Evolutionary conservation across 1,140 invertebrate genomes (phyloP).

Genomic region (Pectinophora gossypiella): DNA sequence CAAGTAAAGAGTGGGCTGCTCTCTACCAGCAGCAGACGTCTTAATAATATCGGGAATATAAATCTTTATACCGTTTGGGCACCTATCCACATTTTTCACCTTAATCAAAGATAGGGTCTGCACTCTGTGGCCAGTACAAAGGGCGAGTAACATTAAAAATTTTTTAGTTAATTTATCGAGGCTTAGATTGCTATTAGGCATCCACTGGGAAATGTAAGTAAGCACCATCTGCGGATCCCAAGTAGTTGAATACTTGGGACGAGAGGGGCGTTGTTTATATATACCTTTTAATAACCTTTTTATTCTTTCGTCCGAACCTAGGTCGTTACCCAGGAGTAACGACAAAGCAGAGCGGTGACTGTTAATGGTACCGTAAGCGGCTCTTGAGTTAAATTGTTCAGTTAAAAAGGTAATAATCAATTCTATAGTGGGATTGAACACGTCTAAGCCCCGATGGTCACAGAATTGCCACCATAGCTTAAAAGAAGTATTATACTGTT

Average conservation of each 20-base stretch:
- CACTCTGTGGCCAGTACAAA: constrained; percentile 25
- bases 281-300: constrained; percentile 30
- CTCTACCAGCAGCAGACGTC: not conserved
- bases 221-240: constrained; percentile 37
- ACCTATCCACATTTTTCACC: too few species aligned
- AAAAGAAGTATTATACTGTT: not conserved
- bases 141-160: constrained; percentile 19
- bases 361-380: constrained; percentile 28
- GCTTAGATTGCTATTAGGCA: constrained; percentile 9
- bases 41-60: constrained; percentile 1
- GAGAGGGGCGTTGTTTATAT: constrained; percentile 21
- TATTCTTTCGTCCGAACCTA: constrained; percentile 12
- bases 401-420: constrained; percentile 20
- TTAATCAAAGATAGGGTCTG: constrained; percentile 29
- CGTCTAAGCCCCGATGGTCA: too few species aligned
- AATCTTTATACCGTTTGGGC: constrained; percentile 14
- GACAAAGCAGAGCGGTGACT: constrained; percentile 26
- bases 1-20: not conserved
- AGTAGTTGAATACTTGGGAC: constrained; percentile 28
- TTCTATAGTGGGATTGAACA: too few species aligned
- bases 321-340: constrained; percentile 13
- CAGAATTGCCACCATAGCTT: not conserved
- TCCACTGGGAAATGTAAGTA: constrained; percentile 16
- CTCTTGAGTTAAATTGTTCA: constrained; percentile 15
- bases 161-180: constrained; percentile 19